phyloP scores from a whole-genome alignment of 1,140 invertebrate genomes.

The Brachionus calyciflorus region DNA sequence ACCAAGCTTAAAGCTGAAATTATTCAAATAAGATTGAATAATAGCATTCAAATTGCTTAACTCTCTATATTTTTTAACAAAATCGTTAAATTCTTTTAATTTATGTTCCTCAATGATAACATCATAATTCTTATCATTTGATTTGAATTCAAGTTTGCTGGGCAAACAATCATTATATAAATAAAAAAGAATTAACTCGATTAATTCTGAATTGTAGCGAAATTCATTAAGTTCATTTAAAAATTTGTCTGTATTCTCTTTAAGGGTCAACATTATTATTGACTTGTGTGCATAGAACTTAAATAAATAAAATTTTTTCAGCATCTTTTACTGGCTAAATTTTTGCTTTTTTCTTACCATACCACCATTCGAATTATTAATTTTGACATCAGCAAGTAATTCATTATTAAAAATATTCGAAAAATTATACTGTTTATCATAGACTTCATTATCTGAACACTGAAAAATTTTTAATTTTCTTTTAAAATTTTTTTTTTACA shows the following conservation, averaged over 20 bases:
- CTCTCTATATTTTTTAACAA: background rate
- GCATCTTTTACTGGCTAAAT: background rate
- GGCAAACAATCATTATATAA: slow-evolving; percentile 13
- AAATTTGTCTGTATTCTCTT: slow-evolving; percentile 24
- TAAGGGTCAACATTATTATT: background rate
- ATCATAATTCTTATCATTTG: background rate
- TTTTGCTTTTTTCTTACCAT: background rate
- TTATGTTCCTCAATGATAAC: background rate
- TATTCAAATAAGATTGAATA: background rate
- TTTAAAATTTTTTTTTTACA: too few species aligned
- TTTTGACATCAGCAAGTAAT: slow-evolving; percentile 14
- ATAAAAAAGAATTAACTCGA: slow-evolving; percentile 14
- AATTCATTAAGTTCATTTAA: background rate
- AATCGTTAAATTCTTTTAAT: background rate
- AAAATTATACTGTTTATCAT: slow-evolving; percentile 19
- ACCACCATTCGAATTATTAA: background rate
- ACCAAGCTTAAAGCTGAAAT: slow-evolving; percentile 19
- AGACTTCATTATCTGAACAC: background rate
- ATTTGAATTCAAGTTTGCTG: background rate
- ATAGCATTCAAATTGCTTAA: background rate
- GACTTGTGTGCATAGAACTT: slow-evolving; percentile 38
- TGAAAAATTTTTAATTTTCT: too few species aligned
- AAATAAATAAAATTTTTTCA: background rate
- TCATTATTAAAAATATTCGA: slow-evolving; percentile 9
- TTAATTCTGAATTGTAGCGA: background rate